Evolutionary conservation across 2,888 invertebrate species (phyloP).

Genomic region (Thyatira batis): DNA sequence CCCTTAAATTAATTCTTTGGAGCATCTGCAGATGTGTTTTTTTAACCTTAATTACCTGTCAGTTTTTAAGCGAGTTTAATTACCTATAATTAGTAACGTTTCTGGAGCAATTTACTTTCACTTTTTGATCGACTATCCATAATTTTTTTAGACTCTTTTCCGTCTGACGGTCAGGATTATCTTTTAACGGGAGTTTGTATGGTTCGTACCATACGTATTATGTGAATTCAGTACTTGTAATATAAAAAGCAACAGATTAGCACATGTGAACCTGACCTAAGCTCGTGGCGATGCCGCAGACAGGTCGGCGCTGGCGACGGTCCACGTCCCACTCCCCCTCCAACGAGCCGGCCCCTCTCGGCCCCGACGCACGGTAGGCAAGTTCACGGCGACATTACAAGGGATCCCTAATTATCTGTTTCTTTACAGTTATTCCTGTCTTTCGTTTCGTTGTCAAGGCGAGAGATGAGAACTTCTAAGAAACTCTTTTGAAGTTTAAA

Average conservation of each 20-base stretch:
- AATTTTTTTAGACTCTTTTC: no score
- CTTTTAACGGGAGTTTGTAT: no score
- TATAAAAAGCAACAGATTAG: not conserved
- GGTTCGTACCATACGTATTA: no score
- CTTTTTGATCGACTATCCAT: not conserved
- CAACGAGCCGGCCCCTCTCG: not conserved
- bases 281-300: conserved; percentile 16
- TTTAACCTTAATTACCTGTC: not conserved
- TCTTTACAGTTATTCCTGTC: conserved; percentile 20
- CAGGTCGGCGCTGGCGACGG: conserved; percentile 33
- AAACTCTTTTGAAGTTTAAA: conserved; percentile 35
- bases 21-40: not conserved
- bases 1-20: not conserved
- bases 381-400: conserved; percentile 7
- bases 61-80: not conserved
- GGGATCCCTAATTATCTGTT: not conserved
- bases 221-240: no score
- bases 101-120: not conserved
- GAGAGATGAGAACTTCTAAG: conserved; percentile 22
- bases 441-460: conserved; percentile 27
- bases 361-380: not conserved
- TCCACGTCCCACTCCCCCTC: conserved; percentile 8
- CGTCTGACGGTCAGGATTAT: no score
- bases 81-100: not conserved
- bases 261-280: not conserved